Evolutionary conservation across 2,113 vertebrate species (phyloP).

Genomic region (Sphyrna mokarran): DNA sequence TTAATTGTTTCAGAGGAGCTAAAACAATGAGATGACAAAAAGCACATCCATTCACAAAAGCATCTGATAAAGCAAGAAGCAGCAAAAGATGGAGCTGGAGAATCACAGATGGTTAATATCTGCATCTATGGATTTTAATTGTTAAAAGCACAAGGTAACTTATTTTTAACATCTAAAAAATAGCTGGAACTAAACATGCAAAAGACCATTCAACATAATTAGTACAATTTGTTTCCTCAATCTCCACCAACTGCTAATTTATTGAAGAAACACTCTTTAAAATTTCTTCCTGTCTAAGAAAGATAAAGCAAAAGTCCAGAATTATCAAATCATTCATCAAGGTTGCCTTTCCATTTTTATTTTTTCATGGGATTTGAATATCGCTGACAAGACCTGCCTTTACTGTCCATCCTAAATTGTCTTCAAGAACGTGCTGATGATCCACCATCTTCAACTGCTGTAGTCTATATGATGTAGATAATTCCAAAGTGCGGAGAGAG

Average conservation of each 20-base stretch:
- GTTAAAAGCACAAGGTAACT: not conserved
- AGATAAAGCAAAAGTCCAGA: not conserved
- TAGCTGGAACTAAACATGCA: too few species aligned
- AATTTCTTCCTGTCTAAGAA: not conserved
- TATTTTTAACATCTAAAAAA: too few species aligned
- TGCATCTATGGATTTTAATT: not conserved
- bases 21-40: not conserved
- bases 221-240: not conserved
- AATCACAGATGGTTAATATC: not conserved
- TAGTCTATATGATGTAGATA: not conserved
- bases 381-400: not conserved
- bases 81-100: not conserved
- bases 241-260: not conserved
- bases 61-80: not conserved
- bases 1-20: not conserved
- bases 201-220: not conserved
- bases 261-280: not conserved
- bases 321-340: not conserved
- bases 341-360: not conserved
- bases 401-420: not conserved
- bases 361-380: not conserved
- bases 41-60: not conserved
- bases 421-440: not conserved
- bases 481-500: not conserved
- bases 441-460: not conserved